phyloP scores from a whole-genome alignment of 2,113 vertebrate genomes.

The Podiceps cristatus region DNA sequence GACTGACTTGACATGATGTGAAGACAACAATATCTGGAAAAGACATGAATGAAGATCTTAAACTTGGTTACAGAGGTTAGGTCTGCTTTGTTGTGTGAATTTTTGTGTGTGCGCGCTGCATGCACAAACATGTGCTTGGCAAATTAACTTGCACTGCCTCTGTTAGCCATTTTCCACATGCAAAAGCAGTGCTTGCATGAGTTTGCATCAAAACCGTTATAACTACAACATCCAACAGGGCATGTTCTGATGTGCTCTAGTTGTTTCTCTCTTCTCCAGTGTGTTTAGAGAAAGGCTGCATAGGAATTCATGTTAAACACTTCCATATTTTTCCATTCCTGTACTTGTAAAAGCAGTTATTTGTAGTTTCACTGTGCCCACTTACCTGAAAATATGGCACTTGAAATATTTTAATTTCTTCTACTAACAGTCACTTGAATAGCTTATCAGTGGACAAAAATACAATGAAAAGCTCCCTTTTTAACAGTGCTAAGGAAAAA shows the following conservation, averaged over 20 bases:
- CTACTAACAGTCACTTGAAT: neutral
- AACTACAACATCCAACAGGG: neutral
- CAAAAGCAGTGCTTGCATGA: neutral
- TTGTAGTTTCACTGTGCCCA: neutral
- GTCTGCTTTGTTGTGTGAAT: neutral
- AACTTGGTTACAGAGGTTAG: neutral
- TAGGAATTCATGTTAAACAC: neutral
- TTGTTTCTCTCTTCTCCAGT: neutral
- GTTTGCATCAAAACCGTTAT: neutral
- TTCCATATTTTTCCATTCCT: neutral
- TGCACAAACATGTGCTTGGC: accelerated
- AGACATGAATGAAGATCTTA: neutral
- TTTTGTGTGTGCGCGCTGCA: neutral
- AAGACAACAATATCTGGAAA: neutral
- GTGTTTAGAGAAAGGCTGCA: neutral
- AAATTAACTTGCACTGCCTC: neutral
- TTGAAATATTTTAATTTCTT: neutral
- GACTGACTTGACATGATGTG: neutral
- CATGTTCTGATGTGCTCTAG: accelerated
- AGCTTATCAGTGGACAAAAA: neutral
- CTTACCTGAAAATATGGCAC: neutral
- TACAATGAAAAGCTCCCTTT: neutral
- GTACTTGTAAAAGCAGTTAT: neutral
- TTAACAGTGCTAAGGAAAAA: neutral
- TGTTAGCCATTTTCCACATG: neutral